Evolutionary conservation across 2,113 vertebrate genomes (phyloP), one percentile per base, ranked within the genome.

Genomic region (Ramphastos sulfuratus): DNA sequence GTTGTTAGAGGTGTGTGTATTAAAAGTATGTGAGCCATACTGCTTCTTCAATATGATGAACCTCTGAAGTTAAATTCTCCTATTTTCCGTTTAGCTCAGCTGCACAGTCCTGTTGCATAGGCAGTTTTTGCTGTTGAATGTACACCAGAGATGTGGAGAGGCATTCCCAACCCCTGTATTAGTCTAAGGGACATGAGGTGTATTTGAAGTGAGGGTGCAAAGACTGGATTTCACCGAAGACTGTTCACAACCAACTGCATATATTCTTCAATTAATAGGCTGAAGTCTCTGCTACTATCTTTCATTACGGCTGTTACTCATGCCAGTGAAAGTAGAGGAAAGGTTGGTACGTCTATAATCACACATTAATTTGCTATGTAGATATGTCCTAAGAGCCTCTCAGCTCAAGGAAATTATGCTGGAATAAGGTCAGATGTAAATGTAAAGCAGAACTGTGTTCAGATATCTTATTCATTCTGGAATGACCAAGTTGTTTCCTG

Each of bases 241-340:
- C 65, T 86, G 44, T 52, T 86, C 88, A 35, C 88, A 58, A 39
- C 74, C 63, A 67, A 1, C 54, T 89, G 70, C 27, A 1, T 69
- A 2, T 39, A 12, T 19, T 50, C 27, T 86, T 20, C 54, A 20
- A 61, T 78, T 94, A 84, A 83, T 75, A 61, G 74, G 44, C 74
- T 84, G 77, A 66, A 84, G 83, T 46, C 63, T 79, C 74, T 84
- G 86, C 86, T 61, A 66, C 92, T 81, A 52, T 94, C 94, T 94
- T 94, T 96, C 94, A 94, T 96, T 92, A 94, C 74, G 46, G 83
- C 82, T 92, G 66, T 96, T 96, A 85, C 59, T 96, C 93, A 94
- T 72, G 42, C 73, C 77, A 86, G 85, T 77, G 81, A 96, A 77
- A 95, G 94, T 92, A 93, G 69, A 95, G 77, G 90, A 88, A 24